Percentiles rank a stretch among this genome's conserved stretches.
Evolutionary conservation across 2,797 vertebrate species (phyloP).

Genomic region (Picus viridis): DNA sequence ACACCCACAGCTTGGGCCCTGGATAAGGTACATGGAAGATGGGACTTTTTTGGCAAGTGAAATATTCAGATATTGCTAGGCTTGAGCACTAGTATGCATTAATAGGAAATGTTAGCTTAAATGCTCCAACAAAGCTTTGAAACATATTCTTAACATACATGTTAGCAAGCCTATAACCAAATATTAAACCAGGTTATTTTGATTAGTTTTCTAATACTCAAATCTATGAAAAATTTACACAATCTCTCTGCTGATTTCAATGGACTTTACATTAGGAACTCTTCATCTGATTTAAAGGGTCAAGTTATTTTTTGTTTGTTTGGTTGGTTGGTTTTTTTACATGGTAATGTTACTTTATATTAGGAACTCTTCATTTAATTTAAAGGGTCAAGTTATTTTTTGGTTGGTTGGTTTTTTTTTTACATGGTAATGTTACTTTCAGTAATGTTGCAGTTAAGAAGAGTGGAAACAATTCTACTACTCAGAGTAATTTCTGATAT

Average conservation of each 20-base stretch:
- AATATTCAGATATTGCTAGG: background rate
- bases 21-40: background rate
- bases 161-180: background rate
- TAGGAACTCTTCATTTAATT: background rate
- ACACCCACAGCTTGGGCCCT: background rate
- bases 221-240: background rate
- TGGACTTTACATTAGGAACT: background rate
- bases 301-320: background rate
- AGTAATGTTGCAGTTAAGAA: background rate
- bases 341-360: background rate
- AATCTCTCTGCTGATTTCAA: background rate
- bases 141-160: background rate
- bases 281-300: background rate
- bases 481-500: background rate
- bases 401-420: background rate
- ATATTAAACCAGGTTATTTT: background rate
- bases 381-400: background rate
- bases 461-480: background rate
- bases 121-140: background rate
- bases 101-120: background rate
- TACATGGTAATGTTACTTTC: background rate
- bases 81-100: background rate
- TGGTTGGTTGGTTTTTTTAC: no score
- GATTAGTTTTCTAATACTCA: background rate
- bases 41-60: background rate